A percentile compares a stretch with the other conserved stretches of the same genome.
phyloP scores from a whole-genome alignment of 2,113 vertebrate genomes.

The Zonotrichia leucophrys region DNA sequence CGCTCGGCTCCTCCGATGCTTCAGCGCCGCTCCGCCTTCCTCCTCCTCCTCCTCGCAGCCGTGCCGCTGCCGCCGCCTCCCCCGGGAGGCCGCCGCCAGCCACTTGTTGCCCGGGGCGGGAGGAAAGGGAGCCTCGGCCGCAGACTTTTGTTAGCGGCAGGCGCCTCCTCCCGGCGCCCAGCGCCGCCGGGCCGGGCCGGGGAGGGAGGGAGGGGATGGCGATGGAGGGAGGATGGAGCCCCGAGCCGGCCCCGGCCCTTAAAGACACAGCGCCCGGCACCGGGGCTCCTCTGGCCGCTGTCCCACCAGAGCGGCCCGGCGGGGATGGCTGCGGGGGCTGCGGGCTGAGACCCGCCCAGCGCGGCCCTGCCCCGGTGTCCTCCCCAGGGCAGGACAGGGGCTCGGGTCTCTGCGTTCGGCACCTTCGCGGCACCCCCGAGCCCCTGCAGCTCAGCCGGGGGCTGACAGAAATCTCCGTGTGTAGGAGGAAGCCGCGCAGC shows the following conservation, averaged over 20 bases:
- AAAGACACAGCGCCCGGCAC: background rate
- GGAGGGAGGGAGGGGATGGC: background rate
- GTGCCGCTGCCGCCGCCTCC: background rate
- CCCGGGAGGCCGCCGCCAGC: constrained; percentile 38
- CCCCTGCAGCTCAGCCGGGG: rapidly evolving
- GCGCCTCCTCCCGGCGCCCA: constrained; percentile 76
- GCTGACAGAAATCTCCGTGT: background rate
- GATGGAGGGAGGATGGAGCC: background rate
- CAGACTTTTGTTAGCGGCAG: constrained; percentile 74
- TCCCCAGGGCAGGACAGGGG: rapidly evolving
- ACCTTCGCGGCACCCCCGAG: too few species aligned
- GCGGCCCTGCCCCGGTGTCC: background rate
- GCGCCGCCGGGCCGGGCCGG: background rate
- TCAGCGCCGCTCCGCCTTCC: background rate
- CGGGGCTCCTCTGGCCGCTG: background rate
- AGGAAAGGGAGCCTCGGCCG: background rate
- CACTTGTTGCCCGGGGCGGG: constrained; percentile 60
- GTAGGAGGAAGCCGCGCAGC: background rate
- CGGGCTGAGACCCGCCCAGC: too few species aligned
- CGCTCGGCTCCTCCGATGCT: background rate
- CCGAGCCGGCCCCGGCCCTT: background rate
- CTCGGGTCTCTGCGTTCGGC: background rate
- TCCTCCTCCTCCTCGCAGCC: background rate
- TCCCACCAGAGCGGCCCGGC: background rate
- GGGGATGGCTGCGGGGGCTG: background rate